Conservation (phyloP, 2,113 vertebrate genomes). For the Carollia perspicillata region DNA sequence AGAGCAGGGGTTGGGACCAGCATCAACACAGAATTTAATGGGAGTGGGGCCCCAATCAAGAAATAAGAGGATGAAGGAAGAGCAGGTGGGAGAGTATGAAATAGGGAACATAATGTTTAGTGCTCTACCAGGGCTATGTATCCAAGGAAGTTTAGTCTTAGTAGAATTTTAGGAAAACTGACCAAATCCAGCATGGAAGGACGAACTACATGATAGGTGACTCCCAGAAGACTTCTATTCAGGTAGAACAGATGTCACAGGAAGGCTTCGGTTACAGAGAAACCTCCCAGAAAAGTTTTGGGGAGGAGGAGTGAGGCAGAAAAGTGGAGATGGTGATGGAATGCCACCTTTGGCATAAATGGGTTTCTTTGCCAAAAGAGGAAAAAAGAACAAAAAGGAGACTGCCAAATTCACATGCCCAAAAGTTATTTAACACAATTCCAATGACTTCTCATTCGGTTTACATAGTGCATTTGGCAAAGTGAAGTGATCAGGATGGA, state of each 20-base stretch:
- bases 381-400: fast-evolving
- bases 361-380: background rate
- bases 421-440: constrained; percentile 44
- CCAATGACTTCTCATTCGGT: constrained; percentile 49
- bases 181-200: constrained; percentile 19
- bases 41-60: background rate
- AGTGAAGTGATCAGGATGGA: background rate
- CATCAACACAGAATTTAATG: background rate
- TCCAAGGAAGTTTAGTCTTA: background rate
- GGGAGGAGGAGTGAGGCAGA: background rate
- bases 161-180: background rate
- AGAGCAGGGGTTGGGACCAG: background rate
- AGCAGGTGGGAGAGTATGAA: background rate
- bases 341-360: background rate
- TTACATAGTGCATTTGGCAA: background rate
- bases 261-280: background rate
- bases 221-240: background rate
- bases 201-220: fast-evolving
- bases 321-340: background rate
- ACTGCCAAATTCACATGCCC: constrained; percentile 16
- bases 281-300: background rate
- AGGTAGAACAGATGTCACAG: background rate
- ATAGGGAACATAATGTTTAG: background rate
- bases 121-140: background rate
- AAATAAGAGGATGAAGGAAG: background rate